Conservation (phyloP, 2,113 vertebrate genomes). For the Sprattus sprattus region DNA sequence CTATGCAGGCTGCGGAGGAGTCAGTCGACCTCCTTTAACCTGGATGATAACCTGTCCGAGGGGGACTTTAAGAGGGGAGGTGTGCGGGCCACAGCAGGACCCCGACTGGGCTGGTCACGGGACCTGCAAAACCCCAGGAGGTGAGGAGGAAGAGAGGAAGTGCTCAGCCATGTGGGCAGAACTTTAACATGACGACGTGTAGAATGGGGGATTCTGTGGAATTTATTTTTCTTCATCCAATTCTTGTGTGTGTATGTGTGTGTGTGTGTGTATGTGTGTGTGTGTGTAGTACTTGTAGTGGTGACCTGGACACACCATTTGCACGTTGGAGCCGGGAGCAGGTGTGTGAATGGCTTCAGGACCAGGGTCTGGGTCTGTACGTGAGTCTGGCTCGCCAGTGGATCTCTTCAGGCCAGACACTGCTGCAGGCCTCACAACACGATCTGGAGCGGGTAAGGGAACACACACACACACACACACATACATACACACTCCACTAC, state of each 20-base stretch:
- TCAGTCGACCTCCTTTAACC: constrained; percentile 93
- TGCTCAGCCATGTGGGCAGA: too few relatives aligned
- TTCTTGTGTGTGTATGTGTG: too few relatives aligned
- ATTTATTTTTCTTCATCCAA: too few relatives aligned
- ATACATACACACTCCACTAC: not conserved
- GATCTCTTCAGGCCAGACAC: constrained; percentile 91
- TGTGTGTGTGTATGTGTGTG: not conserved
- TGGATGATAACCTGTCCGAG: constrained; percentile 87
- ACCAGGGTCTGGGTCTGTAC: constrained; percentile 90
- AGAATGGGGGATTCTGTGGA: too few relatives aligned
- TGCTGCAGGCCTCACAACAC: constrained; percentile 92
- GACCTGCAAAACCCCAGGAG: constrained; percentile 84
- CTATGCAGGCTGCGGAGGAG: constrained; percentile 85
- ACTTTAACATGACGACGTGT: not conserved
- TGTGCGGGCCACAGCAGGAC: constrained; percentile 90
- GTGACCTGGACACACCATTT: constrained; percentile 93
- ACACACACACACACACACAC: not conserved
- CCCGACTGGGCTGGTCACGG: constrained; percentile 93
- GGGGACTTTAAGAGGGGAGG: constrained; percentile 91
- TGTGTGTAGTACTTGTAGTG: constrained; percentile 68
- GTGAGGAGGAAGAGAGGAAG: constrained; percentile 64
- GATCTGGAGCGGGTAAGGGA: constrained; percentile 90
- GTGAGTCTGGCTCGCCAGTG: constrained; percentile 83
- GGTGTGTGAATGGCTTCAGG: constrained; percentile 92
- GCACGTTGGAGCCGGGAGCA: constrained; percentile 96